Conservation (phyloP, 1,140 invertebrate species). For the Aphaenogaster floridana region DNA sequence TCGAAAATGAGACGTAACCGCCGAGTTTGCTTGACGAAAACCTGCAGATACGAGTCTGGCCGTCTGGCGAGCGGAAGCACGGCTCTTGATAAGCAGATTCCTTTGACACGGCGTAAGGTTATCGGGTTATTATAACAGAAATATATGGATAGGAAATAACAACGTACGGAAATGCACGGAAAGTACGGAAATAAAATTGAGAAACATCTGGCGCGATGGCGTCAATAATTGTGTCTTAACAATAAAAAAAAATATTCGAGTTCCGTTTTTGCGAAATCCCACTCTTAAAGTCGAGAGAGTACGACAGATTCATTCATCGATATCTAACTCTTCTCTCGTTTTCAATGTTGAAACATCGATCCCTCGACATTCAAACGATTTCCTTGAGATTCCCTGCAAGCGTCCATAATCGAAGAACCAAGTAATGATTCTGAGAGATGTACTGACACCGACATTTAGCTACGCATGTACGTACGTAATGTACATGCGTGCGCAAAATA, state of each 20-base stretch:
- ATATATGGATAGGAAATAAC: constrained; percentile 34
- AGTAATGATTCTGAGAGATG: background rate
- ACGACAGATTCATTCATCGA: background rate
- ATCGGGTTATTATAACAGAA: constrained; percentile 52
- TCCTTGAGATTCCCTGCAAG: background rate
- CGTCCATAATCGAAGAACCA: background rate
- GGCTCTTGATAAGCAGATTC: constrained; percentile 45
- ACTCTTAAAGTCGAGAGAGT: background rate
- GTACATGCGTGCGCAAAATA: background rate
- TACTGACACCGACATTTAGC: background rate
- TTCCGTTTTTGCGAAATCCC: background rate
- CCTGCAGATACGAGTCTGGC: constrained; percentile 5
- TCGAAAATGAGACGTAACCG: background rate
- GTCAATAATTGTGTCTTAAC: background rate
- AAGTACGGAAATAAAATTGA: constrained; percentile 18
- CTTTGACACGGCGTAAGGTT: constrained; percentile 48
- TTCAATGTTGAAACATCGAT: background rate
- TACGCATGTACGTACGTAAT: background rate
- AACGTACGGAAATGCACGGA: constrained; percentile 23
- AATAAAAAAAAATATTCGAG: background rate
- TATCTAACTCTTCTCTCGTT: background rate
- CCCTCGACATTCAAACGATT: background rate
- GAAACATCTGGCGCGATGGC: background rate
- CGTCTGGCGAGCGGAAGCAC: constrained; percentile 22
- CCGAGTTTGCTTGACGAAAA: constrained; percentile 20